A percentile compares a stretch with the other conserved stretches of the same genome.
These are phyloP conservation scores for Chaetorhynchus papuensis DNA, from an alignment of 2,113 vertebrate genomes.

Conservation along the genomic window DNA sequence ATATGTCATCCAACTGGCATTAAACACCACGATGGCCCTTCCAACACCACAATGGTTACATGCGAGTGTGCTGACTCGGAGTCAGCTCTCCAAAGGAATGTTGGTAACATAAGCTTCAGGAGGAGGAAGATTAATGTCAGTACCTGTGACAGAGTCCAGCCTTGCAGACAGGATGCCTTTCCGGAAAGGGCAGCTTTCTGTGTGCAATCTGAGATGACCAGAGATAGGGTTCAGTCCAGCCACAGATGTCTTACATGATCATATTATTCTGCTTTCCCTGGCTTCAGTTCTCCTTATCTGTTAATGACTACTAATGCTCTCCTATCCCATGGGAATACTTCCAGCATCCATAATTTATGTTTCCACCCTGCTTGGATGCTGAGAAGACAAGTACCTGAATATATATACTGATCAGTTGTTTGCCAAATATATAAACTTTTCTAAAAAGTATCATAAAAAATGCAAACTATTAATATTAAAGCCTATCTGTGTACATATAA, in stretches of 20 bases:
- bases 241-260: background rate
- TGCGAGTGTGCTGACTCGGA: accelerated
- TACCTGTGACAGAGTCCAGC: background rate
- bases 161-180: background rate
- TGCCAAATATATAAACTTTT: background rate
- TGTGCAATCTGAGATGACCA: background rate
- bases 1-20: accelerated
- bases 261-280: background rate
- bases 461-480: background rate
- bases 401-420: background rate
- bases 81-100: background rate
- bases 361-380: background rate
- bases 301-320: background rate
- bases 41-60: background rate
- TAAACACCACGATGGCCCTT: background rate
- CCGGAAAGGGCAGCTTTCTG: background rate
- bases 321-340: background rate
- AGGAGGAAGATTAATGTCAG: background rate
- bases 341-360: background rate
- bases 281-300: background rate
- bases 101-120: background rate
- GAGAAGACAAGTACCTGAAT: background rate
- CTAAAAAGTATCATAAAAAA: background rate
- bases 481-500: background rate
- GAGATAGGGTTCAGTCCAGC: background rate